Evolutionary conservation across 2,113 vertebrate species (phyloP).

Genomic region (Geothlypis trichas): DNA sequence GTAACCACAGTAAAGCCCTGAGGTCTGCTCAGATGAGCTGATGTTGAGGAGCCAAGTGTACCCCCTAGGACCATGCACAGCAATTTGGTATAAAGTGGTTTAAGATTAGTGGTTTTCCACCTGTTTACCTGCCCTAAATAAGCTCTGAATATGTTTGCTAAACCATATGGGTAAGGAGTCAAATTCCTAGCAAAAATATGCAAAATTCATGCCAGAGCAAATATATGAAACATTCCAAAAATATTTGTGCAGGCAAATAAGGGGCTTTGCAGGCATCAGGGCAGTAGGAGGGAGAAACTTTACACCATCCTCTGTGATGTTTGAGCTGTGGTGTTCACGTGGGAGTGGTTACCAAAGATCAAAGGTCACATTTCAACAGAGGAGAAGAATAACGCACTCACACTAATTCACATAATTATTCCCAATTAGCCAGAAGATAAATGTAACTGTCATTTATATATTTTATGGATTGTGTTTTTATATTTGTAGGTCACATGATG

Average conservation of each 20-base stretch:
- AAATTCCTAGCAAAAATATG: background rate
- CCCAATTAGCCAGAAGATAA: slow-evolving; percentile 1
- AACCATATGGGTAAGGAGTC: background rate
- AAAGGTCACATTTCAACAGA: slow-evolving; percentile 33
- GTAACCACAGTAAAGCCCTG: fast-evolving
- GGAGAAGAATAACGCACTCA: slow-evolving; percentile 22
- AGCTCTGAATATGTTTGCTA: background rate
- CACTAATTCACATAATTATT: slow-evolving; percentile 12
- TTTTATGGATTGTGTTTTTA: background rate
- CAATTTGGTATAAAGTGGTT: background rate
- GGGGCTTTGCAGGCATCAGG: background rate
- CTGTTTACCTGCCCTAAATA: background rate
- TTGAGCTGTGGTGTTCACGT: background rate
- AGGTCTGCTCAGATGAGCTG: background rate
- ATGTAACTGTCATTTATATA: background rate
- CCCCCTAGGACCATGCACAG: background rate
- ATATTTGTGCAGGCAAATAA: background rate
- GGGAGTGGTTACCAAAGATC: background rate
- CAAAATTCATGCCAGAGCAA: background rate
- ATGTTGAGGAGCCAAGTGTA: background rate
- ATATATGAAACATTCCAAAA: background rate
- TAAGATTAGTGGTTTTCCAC: background rate
- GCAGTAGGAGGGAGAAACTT: background rate
- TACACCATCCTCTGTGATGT: background rate
- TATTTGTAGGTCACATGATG: background rate